Evolutionary conservation across 2,888 invertebrate species (phyloP).

Genomic region (Marronus borbonicus): DNA sequence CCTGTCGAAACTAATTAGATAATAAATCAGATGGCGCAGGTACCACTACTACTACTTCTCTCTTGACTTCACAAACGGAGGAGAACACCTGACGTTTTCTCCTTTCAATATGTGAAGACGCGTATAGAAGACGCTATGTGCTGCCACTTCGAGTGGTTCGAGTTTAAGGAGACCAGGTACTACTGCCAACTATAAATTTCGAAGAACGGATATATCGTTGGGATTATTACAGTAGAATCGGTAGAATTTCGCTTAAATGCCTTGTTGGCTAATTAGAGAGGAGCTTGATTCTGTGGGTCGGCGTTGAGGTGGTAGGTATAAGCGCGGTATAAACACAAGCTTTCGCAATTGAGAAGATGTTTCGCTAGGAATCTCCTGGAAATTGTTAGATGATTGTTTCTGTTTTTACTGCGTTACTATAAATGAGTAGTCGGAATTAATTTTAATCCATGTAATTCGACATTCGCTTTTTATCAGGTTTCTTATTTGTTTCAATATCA

Average conservation of each 20-base stretch:
- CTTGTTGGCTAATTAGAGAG: constrained; percentile 37
- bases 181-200: constrained; percentile 33
- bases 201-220: constrained; percentile 31
- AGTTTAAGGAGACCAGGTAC: constrained; percentile 16
- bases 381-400: no score
- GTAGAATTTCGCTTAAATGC: constrained; percentile 33
- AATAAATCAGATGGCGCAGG: constrained; percentile 67
- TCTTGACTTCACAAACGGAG: constrained; percentile 35
- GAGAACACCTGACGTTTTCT: constrained; percentile 41
- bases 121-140: constrained; percentile 8
- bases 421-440: no score
- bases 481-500: no score
- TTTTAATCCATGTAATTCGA: no score
- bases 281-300: constrained; percentile 9
- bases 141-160: constrained; percentile 22
- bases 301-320: not conserved
- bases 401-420: no score
- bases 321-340: constrained; percentile 4
- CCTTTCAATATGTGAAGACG: constrained; percentile 24
- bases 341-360: constrained; percentile 2
- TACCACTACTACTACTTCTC: constrained; percentile 55
- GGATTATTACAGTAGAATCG: constrained; percentile 25
- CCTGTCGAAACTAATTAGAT: constrained; percentile 70
- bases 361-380: not conserved
- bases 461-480: no score